Evolutionary conservation across 2,113 vertebrate genomes (phyloP), one percentile per base, ranked within the genome.

Genomic region (Phylloscopus trochiloides): DNA sequence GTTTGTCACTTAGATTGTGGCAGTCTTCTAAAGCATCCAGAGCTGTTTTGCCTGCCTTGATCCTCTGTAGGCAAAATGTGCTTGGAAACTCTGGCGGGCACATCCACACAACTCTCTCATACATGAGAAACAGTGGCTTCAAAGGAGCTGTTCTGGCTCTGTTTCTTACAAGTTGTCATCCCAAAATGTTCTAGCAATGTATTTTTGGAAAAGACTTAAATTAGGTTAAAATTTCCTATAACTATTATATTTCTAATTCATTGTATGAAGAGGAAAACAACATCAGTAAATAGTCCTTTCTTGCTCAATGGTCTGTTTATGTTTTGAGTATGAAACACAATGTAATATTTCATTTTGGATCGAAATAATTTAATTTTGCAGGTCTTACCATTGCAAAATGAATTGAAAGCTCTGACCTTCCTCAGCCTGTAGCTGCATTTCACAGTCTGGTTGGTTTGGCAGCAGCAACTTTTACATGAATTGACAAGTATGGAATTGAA

Each of bases 381-480:
- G 98, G 98, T 97, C 95, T 98, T 94, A 98, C 97, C 40, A 98
- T 98, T 90, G 98, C 97, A 91, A 99, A 99, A 97, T 97, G 97
- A 75, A 98, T 97, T 59, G 97, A 98, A 97, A 98, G 98, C 93
- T 96, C 97, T 48, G 98, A 98, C 94, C 95, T 99, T 97, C 97
- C 97, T 28, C 98, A 98, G 97, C 95, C 98, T 51, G 90, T 98
- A 93, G 98, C 98, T 50, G 97, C 97, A 58, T 99, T 99, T 97
- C 98, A 98, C 91, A 98, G 98, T 97, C 98, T 98, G 45, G 97
- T 98, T 89, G 97, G 93, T 24, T 95, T 98, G 97, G 98, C 98
- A 17, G 98, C 98, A 15, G 98, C 98, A 18, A 97, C 98, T 84
- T 95, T 98, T 92, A 97, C 96, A 32, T 97, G 97, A 88, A 18